Conservation (phyloP, 1,140 invertebrate genomes). For the Mizuhopecten yessoensis region DNA sequence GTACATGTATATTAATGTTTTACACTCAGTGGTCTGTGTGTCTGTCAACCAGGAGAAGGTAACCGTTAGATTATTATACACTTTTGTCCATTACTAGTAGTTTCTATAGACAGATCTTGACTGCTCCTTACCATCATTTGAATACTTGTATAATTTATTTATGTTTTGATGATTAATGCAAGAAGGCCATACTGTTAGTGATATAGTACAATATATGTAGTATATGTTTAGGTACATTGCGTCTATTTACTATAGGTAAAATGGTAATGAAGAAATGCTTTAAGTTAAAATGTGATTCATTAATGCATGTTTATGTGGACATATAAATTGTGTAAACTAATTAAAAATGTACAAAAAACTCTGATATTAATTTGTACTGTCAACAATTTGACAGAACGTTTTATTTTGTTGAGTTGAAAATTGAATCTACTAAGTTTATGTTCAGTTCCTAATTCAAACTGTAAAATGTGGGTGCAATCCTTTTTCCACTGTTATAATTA, state of each 20-base stretch:
- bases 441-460: background rate
- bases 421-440: background rate
- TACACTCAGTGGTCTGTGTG: too few species aligned
- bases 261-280: background rate
- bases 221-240: background rate
- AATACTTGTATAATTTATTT: too few species aligned
- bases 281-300: background rate
- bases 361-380: background rate
- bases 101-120: too few species aligned
- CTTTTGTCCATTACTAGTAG: too few species aligned
- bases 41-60: too few species aligned
- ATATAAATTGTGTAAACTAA: background rate
- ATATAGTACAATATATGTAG: too few species aligned
- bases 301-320: background rate
- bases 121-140: too few species aligned
- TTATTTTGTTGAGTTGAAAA: background rate
- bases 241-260: background rate
- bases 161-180: too few species aligned
- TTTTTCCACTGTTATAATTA: slow-evolving; percentile 22
- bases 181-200: too few species aligned
- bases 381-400: background rate
- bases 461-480: background rate
- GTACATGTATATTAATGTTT: too few species aligned
- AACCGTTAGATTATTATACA: too few species aligned
- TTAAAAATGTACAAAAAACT: too few species aligned